phyloP scores from a whole-genome alignment of 1,140 invertebrate genomes.

The Protaetia brevitarsis region DNA sequence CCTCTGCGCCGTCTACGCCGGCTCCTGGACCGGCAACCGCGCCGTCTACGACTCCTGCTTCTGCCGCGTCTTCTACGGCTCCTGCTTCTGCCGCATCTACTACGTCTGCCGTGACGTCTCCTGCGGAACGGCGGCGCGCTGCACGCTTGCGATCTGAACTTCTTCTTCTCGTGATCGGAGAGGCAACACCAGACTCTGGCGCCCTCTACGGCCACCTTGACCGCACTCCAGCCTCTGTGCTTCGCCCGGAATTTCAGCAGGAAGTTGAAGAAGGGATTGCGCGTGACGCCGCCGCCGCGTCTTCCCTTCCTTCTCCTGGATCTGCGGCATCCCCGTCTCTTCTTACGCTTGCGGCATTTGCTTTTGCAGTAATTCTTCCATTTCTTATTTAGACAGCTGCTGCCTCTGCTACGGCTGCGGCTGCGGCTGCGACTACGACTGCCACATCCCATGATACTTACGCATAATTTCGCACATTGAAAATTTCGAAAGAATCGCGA shows the following conservation, averaged over 20 bases:
- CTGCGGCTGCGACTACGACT: not conserved
- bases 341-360: not conserved
- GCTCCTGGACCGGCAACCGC: not conserved
- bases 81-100: not conserved
- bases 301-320: not conserved
- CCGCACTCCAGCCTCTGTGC: slow-evolving; percentile 7
- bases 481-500: not conserved
- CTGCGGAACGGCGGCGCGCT: not conserved
- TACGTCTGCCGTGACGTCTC: not conserved
- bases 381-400: not conserved
- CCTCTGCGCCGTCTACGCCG: not conserved
- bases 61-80: not conserved
- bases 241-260: slow-evolving; percentile 21
- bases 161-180: slow-evolving; percentile 20
- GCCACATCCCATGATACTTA: not conserved
- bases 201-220: slow-evolving; percentile 24
- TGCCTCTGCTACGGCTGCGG: not conserved
- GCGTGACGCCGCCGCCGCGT: slow-evolving; percentile 19
- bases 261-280: slow-evolving; percentile 32
- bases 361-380: not conserved
- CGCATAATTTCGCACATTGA: not conserved
- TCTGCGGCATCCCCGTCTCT: not conserved
- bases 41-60: not conserved
- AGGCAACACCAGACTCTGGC: slow-evolving; percentile 23
- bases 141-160: slow-evolving; percentile 16